Conservation (phyloP, 1,140 invertebrate species). For the Ceratosolen solmsi region DNA sequence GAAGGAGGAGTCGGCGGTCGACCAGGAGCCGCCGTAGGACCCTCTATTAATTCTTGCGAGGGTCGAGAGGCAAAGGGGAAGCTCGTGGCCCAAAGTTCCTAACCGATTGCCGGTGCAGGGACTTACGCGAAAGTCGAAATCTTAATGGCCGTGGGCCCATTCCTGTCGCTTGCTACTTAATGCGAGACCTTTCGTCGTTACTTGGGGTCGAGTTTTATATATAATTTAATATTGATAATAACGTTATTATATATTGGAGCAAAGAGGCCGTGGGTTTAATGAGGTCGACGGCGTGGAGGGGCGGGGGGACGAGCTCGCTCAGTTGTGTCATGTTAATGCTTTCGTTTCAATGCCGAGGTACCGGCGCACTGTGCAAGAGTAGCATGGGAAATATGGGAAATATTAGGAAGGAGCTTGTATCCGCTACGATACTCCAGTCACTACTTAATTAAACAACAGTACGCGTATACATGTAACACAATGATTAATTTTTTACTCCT, state of each 20-base stretch:
- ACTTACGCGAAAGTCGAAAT: neutral
- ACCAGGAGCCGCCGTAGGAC: neutral
- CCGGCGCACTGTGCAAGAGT: neutral
- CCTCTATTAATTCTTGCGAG: neutral
- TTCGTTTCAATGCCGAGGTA: neutral
- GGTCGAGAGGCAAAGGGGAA: neutral
- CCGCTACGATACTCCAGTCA: no score
- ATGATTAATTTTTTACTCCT: no score
- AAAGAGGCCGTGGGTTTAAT: neutral
- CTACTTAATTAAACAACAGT: no score
- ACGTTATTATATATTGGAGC: no score
- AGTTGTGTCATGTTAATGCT: no score
- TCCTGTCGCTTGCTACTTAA: neutral
- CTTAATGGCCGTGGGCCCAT: neutral
- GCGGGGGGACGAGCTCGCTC: no score
- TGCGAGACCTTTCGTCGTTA: neutral
- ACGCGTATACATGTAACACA: no score
- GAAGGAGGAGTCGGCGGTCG: no score
- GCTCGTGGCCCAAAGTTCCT: neutral
- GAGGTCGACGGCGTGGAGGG: no score
- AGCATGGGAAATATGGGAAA: neutral
- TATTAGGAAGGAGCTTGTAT: no score
- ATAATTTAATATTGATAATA: no score
- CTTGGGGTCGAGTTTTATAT: no score
- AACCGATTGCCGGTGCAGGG: neutral